Percentiles rank a stretch among this genome's conserved stretches.
These are phyloP conservation scores for Lampris megalopsis DNA, from an alignment of 2,113 vertebrate species.

Conservation along the genomic window DNA sequence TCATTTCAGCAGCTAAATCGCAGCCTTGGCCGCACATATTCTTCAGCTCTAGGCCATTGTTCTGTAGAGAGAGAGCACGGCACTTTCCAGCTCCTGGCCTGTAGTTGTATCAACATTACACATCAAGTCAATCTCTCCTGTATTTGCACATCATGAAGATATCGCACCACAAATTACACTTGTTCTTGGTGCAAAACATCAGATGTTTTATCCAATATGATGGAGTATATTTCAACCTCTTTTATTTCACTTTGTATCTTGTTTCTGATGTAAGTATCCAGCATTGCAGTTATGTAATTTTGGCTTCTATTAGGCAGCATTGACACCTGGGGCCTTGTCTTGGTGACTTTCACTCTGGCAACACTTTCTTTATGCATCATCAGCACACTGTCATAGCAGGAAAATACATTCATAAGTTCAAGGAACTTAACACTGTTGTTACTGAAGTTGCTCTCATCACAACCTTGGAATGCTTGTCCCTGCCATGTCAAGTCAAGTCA, in stretches of 20 bases:
- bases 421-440: conserved; percentile 21
- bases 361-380: conserved; percentile 5
- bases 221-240: conserved; percentile 23
- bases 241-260: not conserved
- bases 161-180: conserved; percentile 29
- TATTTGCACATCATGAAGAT: conserved; percentile 20
- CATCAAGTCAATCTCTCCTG: conserved; percentile 11
- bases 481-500: not conserved
- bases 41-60: conserved; percentile 22
- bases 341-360: too few species aligned
- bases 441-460: conserved; percentile 15
- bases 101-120: too few species aligned
- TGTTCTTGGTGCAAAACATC: conserved; percentile 32
- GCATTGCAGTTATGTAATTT: not conserved
- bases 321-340: too few species aligned
- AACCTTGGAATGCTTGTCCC: conserved; percentile 5
- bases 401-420: conserved; percentile 8
- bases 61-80: conserved; percentile 15
- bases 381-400: conserved; percentile 13
- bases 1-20: conserved; percentile 27
- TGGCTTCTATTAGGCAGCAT: too few species aligned
- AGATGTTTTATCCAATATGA: conserved; percentile 22
- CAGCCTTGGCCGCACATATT: not conserved
- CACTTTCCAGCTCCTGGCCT: conserved; percentile 5
- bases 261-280: conserved; percentile 10